phyloP scores from a whole-genome alignment of 2,113 vertebrate genomes.

The Tragulus kanchil region DNA sequence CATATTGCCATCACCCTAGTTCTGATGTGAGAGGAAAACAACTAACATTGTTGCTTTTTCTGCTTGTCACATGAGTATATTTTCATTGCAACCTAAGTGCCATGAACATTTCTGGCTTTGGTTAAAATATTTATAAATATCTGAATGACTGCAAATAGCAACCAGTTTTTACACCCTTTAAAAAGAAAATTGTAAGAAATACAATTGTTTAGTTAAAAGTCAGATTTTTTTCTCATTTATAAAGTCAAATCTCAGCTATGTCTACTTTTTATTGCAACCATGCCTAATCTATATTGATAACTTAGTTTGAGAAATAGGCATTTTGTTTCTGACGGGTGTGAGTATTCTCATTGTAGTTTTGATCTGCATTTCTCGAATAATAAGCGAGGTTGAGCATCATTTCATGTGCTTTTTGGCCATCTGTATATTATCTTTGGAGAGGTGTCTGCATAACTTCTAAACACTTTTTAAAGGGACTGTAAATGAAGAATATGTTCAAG shows the following conservation, averaged over 20 bases:
- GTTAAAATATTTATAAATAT: conserved; percentile 19
- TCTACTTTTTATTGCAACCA: not conserved
- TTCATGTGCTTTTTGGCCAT: too few species aligned
- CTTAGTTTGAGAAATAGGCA: not conserved
- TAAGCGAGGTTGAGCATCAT: too few species aligned
- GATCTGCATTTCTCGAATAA: too few species aligned
- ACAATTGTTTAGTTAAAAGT: not conserved
- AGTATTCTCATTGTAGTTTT: too few species aligned
- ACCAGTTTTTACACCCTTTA: not conserved
- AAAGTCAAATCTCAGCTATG: not conserved
- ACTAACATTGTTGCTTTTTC: not conserved
- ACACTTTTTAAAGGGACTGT: not conserved
- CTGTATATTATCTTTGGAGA: too few species aligned
- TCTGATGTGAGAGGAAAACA: conserved; percentile 11
- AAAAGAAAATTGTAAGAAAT: conserved; percentile 35
- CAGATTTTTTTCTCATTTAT: not conserved
- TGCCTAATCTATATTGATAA: not conserved
- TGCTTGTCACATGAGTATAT: not conserved
- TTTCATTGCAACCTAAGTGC: not conserved
- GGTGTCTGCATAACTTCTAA: not conserved
- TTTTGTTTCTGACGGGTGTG: too few species aligned
- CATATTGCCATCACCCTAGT: not conserved
- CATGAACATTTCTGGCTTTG: conserved; percentile 3
- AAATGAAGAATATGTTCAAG: not conserved
- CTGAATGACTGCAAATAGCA: not conserved